These are phyloP conservation scores for Heterodera schachtii DNA, from an alignment of 1,140 invertebrate species.

Conservation along the genomic window DNA sequence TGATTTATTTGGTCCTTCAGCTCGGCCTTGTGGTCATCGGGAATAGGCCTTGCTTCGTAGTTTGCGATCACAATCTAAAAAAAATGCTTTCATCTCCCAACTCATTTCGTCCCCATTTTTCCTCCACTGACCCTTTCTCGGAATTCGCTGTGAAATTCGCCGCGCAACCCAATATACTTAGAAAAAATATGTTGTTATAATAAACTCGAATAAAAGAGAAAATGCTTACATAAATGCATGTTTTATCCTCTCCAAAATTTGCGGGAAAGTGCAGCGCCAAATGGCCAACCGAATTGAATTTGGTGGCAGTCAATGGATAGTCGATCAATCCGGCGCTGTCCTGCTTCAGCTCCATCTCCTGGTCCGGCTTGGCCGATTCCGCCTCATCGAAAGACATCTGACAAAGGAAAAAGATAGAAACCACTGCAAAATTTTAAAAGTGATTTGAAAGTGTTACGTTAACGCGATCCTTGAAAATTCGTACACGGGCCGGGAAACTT, in stretches of 20 bases:
- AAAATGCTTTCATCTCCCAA: neutral
- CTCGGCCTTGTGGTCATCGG: constrained; percentile 55
- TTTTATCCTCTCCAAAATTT: constrained; percentile 82
- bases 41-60: constrained; percentile 52
- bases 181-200: constrained; percentile 6
- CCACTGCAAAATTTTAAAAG: constrained; percentile 30
- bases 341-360: constrained; percentile 84
- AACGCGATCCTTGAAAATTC: constrained; percentile 74
- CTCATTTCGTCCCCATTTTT: neutral
- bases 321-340: constrained; percentile 80
- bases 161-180: constrained; percentile 86
- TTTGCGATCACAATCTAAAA: constrained; percentile 52
- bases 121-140: constrained; percentile 42
- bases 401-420: constrained; percentile 68
- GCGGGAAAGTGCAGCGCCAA: constrained; percentile 84
- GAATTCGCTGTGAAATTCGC: constrained; percentile 51
- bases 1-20: constrained; percentile 44
- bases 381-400: constrained; percentile 91
- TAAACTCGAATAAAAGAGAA: neutral
- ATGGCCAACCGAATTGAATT: constrained; percentile 84
- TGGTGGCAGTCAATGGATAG: constrained; percentile 82
- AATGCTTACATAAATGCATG: constrained; percentile 74
- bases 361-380: constrained; percentile 73
- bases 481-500: constrained; percentile 80
- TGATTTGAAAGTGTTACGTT: constrained; percentile 37